Evolutionary conservation across 2,888 invertebrate species (phyloP), one percentile per base, ranked within the genome.

Genomic region (Cryptocephalus moraei): DNA sequence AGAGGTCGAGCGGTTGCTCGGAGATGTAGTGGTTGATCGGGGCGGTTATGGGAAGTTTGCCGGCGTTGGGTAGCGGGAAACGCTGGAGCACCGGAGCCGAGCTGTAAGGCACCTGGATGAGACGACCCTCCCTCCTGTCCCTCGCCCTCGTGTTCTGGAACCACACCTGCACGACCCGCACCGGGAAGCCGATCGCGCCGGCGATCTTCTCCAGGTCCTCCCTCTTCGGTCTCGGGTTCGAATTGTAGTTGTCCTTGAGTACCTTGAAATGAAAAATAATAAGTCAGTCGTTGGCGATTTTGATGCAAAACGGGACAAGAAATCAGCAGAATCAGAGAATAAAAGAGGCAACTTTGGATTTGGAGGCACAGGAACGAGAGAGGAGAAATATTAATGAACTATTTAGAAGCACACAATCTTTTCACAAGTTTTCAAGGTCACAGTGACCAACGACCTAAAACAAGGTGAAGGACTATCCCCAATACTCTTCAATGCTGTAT

Each of bases 141-240:
- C 92, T 78, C 0, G 94, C 94, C 54, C 94, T 79, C 55, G 90
- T 91, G 69, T 95, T 95, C 73, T 95, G 95, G 68, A 95, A 95
- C 94, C 95, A 95, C 8, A 94, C 95, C 75, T 94, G 86, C 4
- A 89, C 87, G 1, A 90, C 89, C 48, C 90, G 75, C 39, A 85
- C 82, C 47, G 84, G 85, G 59, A 85, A 81, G 45, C 84, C 83
- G 39, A 84, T 76, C 50, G 76, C 77, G 13, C 86, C 81, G 2
- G 94, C 94, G 59, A 99, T 91, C 65, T 86, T 81, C 44, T 86
- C 84, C 59, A 97, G 82, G 65, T 96, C 96, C 58, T 93, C 93
- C 43, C 94, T 85, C 64, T 91, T 91, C 1, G 99, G 97, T 50
- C 94, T 80, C 8, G 94, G 87, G 72, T 99, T 96, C 13, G 84